These are phyloP conservation scores for Pseudoatta argentina DNA, from an alignment of 1,140 invertebrate genomes.

Conservation along the genomic window DNA sequence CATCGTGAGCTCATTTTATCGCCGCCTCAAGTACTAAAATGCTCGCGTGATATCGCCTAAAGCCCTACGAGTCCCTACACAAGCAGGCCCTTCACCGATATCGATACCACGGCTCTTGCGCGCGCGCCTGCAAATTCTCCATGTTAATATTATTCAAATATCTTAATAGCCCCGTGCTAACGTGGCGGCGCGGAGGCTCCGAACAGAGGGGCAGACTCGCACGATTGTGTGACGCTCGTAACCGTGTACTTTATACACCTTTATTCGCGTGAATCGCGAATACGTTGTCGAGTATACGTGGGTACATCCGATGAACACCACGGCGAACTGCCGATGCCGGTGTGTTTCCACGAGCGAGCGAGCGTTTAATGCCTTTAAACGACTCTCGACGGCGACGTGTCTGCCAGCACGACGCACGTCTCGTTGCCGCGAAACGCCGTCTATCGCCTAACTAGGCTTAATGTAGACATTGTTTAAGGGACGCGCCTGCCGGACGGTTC, in stretches of 20 bases:
- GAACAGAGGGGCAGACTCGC: slow-evolving; percentile 14
- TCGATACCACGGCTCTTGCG: slow-evolving; percentile 60
- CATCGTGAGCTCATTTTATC: slow-evolving; percentile 71
- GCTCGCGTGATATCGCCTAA: slow-evolving; percentile 52
- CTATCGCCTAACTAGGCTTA: slow-evolving; percentile 70
- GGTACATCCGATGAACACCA: slow-evolving; percentile 44
- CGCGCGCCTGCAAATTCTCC: slow-evolving; percentile 1
- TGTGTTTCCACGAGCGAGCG: slow-evolving; percentile 36
- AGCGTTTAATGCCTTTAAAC: slow-evolving; percentile 64
- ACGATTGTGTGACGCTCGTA: slow-evolving; percentile 69
- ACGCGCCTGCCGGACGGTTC: slow-evolving; percentile 47
- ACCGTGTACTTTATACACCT: slow-evolving; percentile 73
- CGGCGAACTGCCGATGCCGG: slow-evolving; percentile 51
- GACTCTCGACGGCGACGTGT: slow-evolving; percentile 51
- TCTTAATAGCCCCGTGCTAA: slow-evolving; percentile 76
- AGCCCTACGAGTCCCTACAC: neutral
- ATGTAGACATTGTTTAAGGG: slow-evolving; percentile 73
- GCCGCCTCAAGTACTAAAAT: slow-evolving; percentile 73
- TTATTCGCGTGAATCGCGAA: slow-evolving; percentile 56
- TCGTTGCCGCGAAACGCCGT: slow-evolving; percentile 54
- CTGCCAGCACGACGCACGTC: slow-evolving; percentile 41
- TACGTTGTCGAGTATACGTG: slow-evolving; percentile 51
- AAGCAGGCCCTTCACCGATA: slow-evolving; percentile 41
- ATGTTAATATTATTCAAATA: slow-evolving; percentile 80
- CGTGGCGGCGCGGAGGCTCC: slow-evolving; percentile 40